Base-by-base conservation (phyloP, 2,888 invertebrate species). In the Habrosyne pyritoides region DNA sequence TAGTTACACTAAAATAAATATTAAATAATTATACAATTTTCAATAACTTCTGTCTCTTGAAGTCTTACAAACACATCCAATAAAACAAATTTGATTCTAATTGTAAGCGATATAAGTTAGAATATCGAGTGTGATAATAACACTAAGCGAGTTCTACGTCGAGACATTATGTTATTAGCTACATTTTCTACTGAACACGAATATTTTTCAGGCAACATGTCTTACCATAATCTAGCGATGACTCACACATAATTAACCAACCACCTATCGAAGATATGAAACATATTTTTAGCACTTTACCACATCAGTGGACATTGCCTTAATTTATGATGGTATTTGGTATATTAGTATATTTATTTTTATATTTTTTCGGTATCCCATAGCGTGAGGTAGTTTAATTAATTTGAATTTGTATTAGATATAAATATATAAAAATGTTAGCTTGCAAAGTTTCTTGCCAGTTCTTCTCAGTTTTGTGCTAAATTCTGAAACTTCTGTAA, bases 1-100 rank as follows among this genome's bases (percentile, higher is more conserved):
- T 42, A 42, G 42, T 42, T 42, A 42, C 42, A 42, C 42, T 42
- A 42, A 42, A 42, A 42, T 42, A 42, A 42, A 42, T 42, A 42
- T 42, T 42, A 42, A 42, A 42, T 42, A 18, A 18, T 18, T 5
- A 14, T 8, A 18, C 33, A 18, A 8, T 14, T 12, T 42, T 8
- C 42, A 14, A 42, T 42, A 1, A 8, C n/a, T 14, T 18, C 6
- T 18, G 18, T 18, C 2, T 7, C 5, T 33, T 33, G n/a, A 12
- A 33, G 33, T n/a, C 3, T 33, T 33, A n/a, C n/a, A n/a, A n/a
- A n/a, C n/a, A n/a, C n/a, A n/a, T n/a, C n/a, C n/a, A n/a, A n/a
- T 24, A 24, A 5, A 24, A 24, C 7, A 3, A 5, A 24, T 5
- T 24, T 24, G 42, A 42, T 42, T 42, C 42, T 42, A 18, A 18